A percentile compares a stretch with the other conserved stretches of the same genome.
Conservation (phyloP, 2,797 vertebrate species). For the Poeciliopsis presidionis region DNA sequence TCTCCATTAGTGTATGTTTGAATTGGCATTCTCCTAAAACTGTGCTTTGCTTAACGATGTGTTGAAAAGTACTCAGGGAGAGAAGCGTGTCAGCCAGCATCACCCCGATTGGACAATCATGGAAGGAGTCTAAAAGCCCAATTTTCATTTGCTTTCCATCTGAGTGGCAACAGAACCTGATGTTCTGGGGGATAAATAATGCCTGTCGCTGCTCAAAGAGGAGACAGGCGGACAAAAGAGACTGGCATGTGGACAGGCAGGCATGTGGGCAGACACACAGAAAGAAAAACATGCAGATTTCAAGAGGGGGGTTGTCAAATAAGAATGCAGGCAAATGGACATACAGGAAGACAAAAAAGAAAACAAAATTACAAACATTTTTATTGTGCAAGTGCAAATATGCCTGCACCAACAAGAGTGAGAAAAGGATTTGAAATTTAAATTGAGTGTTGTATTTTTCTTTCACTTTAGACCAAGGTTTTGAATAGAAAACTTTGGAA, state of each 20-base stretch:
- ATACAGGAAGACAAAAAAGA: not conserved
- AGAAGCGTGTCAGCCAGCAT: slow-evolving; percentile 34
- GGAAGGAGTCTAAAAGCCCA: slow-evolving; percentile 79
- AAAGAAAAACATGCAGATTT: slow-evolving; percentile 43
- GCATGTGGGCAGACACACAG: slow-evolving; percentile 63
- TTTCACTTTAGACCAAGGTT: not conserved
- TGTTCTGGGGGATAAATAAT: slow-evolving; percentile 70
- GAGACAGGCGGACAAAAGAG: slow-evolving; percentile 66
- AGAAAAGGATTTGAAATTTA: not conserved
- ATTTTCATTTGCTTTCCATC: slow-evolving; percentile 80
- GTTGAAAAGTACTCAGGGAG: slow-evolving; percentile 49
- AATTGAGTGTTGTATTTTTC: not conserved
- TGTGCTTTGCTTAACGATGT: slow-evolving; percentile 54
- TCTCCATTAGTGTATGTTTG: slow-evolving; percentile 40
- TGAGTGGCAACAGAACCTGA: slow-evolving; percentile 68
- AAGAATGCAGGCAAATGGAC: slow-evolving; percentile 29
- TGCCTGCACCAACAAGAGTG: slow-evolving; percentile 7
- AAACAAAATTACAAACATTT: slow-evolving; percentile 2
- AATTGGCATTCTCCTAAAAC: slow-evolving; percentile 28
- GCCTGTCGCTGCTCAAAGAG: slow-evolving; percentile 52
- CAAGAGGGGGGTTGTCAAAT: slow-evolving; percentile 36
- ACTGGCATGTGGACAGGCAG: slow-evolving; percentile 60
- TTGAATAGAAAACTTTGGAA: not conserved
- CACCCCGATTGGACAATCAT: slow-evolving; percentile 50
- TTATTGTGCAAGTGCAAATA: not conserved